Conservation (phyloP, 2,113 vertebrate species). For the Alouatta palliata region DNA sequence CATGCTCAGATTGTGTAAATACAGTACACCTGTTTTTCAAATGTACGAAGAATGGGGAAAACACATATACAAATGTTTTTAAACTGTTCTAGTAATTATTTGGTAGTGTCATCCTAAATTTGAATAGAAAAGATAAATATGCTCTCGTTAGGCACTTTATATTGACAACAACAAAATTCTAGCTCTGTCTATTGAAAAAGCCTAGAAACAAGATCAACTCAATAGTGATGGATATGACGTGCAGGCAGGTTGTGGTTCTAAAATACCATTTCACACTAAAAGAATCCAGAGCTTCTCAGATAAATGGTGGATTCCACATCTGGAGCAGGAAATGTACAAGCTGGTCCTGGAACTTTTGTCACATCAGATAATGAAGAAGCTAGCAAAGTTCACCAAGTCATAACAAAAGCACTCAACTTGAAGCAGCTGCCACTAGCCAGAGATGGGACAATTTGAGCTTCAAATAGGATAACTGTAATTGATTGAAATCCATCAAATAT, state of each 20-base stretch:
- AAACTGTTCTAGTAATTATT: background rate
- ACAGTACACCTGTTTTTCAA: background rate
- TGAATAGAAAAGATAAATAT: background rate
- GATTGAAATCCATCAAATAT: background rate
- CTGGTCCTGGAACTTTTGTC: background rate
- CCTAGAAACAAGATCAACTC: background rate
- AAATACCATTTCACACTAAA: background rate
- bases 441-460: background rate
- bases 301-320: background rate
- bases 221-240: background rate
- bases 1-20: background rate
- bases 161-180: background rate
- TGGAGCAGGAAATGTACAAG: background rate
- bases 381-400: background rate
- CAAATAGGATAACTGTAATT: background rate
- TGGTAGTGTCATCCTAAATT: background rate
- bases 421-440: background rate
- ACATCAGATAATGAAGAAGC: background rate
- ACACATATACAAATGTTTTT: background rate
- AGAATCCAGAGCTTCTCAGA: background rate
- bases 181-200: background rate
- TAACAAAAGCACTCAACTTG: background rate
- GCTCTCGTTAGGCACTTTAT: background rate
- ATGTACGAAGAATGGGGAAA: background rate
- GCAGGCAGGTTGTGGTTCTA: background rate